Base-by-base conservation (phyloP, 2,797 vertebrate species). In the Sebastes kiyomatsui region DNA sequence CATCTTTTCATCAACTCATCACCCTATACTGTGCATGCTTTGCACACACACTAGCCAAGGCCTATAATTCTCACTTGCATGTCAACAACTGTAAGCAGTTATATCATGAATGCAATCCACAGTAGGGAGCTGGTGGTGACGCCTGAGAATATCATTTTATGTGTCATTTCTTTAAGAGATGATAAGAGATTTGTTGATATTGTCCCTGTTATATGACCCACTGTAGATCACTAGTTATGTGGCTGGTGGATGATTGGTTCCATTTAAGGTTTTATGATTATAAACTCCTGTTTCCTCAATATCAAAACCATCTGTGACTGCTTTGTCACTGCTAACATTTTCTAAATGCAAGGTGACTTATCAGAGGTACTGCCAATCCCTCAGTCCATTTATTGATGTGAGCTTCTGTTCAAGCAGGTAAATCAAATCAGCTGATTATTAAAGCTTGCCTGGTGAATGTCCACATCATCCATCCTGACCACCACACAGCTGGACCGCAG, bases 401-500 rank as follows among this genome's bases (percentile, higher is more conserved):
- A 49, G 61, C 69, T 46, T 80, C 66, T 75, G 72, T 69, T 75
- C 3, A 30, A 75, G 55, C 13, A 54, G 61, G 52, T 38, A 65
- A 83, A 87, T 90, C 42, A 16, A 87, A 89, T 88, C 30, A 85
- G 74, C 1, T 27, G 32, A 67, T 49, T 14, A 72, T 75, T 71
- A 69, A 81, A 77, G 61, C 92, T 92, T 85, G 98, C 99, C 98
- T 99, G 98, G 92, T 98, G 97, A 87, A 99, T 96, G 91, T 99
- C 97, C 90, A 99, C 81, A 84, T 99, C 97, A 70, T 99, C 98
- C 83, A 99, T 96, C 23, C 98, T 91, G 72, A 99, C 82, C 55
- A 99, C 94, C 84, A 99, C 82, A 4, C 97, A 98, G 92, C 97
- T 97, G 13, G 97, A 99, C 9, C 97, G 96, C 56, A 99, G 96